phyloP scores from a whole-genome alignment of 2,888 invertebrate genomes.

The Flexamia atlantica region DNA sequence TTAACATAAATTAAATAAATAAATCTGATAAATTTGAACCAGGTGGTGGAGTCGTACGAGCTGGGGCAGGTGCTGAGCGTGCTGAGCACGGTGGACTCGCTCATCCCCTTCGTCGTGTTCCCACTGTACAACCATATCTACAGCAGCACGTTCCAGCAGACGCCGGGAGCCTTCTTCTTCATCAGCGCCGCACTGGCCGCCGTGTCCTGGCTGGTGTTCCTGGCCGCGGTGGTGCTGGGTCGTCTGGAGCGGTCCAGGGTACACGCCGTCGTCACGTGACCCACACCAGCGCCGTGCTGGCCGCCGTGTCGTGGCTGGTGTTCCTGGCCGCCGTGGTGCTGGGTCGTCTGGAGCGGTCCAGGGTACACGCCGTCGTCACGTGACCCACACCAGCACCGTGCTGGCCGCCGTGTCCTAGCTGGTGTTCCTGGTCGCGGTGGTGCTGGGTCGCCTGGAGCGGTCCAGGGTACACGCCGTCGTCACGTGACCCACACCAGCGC shows the following conservation, averaged over 20 bases:
- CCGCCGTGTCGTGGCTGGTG: constrained; percentile 13
- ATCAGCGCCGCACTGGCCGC: constrained; percentile 62
- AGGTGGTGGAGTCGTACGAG: constrained; percentile 61
- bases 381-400: constrained; percentile 58
- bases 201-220: constrained; percentile 25
- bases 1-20: no score
- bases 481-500: constrained; percentile 57
- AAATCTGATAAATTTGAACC: no score
- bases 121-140: constrained; percentile 66
- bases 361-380: background rate
- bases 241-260: background rate
- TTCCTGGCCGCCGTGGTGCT: constrained; percentile 14
- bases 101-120: constrained; percentile 65
- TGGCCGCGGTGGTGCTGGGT: background rate
- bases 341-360: background rate
- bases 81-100: constrained; percentile 61
- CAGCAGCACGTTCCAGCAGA: constrained; percentile 63
- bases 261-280: constrained; percentile 6
- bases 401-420: constrained; percentile 47
- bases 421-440: background rate
- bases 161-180: constrained; percentile 65
- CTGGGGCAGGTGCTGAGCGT: constrained; percentile 64
- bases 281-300: constrained; percentile 59
- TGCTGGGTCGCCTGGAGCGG: background rate
- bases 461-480: constrained; percentile 4